phyloP scores from a whole-genome alignment of 2,888 invertebrate genomes.

The Mellilla xanthometata region DNA sequence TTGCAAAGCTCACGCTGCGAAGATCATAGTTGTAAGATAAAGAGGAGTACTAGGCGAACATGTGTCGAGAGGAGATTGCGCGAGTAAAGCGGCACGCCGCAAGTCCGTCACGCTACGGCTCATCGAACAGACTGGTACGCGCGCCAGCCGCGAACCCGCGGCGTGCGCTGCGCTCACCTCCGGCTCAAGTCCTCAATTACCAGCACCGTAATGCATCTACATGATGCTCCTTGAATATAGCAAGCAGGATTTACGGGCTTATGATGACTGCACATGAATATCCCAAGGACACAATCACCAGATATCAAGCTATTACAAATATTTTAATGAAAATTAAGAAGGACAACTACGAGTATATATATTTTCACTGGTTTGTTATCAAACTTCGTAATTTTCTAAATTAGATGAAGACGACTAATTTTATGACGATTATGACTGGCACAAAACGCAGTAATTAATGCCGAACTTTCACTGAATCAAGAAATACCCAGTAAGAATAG shows the following conservation, averaged over 20 bases:
- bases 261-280: too few species aligned
- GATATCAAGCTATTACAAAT: too few species aligned
- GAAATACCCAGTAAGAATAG: too few species aligned
- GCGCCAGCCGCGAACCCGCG: slow-evolving; percentile 44
- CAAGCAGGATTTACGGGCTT: slow-evolving; percentile 9
- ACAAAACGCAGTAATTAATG: too few species aligned
- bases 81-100: slow-evolving; percentile 56
- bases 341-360: too few species aligned
- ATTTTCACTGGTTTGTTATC: too few species aligned
- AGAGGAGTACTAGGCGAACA: slow-evolving; percentile 50
- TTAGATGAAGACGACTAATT: too few species aligned
- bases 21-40: slow-evolving; percentile 24
- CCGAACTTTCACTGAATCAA: too few species aligned
- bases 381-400: too few species aligned
- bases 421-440: too few species aligned
- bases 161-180: slow-evolving; percentile 51
- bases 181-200: slow-evolving; percentile 60
- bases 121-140: slow-evolving; percentile 75
- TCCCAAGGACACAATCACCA: too few species aligned
- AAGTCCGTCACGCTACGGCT: slow-evolving; percentile 80
- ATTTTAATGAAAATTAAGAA: too few species aligned
- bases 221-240: slow-evolving; percentile 23
- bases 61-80: slow-evolving; percentile 45
- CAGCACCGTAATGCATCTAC: slow-evolving; percentile 35
- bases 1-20: slow-evolving; percentile 9